Percentiles rank a stretch among this genome's conserved stretches.
These are phyloP conservation scores for Mustelus asterias DNA, from an alignment of 2,113 vertebrate species.

Conservation along the genomic window DNA sequence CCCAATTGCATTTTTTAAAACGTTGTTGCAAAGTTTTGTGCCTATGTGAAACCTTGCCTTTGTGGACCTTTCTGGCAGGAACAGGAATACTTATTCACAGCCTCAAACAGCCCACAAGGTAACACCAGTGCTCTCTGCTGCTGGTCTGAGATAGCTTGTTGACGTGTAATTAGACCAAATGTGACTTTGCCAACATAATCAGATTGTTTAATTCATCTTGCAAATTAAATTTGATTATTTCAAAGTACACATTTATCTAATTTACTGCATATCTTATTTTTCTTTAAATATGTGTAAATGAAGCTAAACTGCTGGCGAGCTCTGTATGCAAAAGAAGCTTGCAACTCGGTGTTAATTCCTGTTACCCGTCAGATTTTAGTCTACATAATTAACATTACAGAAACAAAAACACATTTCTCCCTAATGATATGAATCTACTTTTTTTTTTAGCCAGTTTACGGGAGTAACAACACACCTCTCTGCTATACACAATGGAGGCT, in stretches of 20 bases:
- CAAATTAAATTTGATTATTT: neutral
- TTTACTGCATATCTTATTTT: neutral
- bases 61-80: neutral
- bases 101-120: neutral
- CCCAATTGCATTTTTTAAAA: neutral
- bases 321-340: neutral
- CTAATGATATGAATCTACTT: neutral
- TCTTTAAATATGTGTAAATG: conserved; percentile 5
- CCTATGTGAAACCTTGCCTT: neutral
- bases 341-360: neutral
- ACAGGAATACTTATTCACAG: neutral
- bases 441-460: neutral
- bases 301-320: neutral
- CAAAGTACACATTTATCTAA: neutral
- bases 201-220: neutral
- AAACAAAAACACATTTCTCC: neutral
- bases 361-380: neutral
- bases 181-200: neutral
- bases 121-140: neutral
- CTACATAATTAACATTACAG: neutral
- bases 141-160: neutral
- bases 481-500: neutral
- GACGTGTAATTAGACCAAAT: neutral
- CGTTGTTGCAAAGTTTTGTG: neutral
- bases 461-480: neutral